phyloP scores from a whole-genome alignment of 2,888 invertebrate genomes.

The Drosophila nr. medialis region DNA sequence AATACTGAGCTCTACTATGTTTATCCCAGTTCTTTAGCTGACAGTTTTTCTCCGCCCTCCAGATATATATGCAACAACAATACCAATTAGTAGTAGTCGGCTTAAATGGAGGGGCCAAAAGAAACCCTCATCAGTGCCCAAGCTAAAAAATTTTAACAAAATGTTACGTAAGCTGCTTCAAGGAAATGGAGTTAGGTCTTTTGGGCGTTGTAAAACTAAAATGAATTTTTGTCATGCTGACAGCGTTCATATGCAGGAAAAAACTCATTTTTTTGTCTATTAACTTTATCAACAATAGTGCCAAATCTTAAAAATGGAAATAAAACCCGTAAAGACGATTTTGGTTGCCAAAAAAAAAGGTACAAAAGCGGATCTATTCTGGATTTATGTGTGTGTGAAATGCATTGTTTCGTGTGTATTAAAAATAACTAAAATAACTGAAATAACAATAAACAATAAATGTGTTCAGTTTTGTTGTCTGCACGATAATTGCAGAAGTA shows the following conservation, averaged over 20 bases:
- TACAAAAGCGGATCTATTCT: neutral
- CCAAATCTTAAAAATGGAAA: neutral
- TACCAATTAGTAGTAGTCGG: constrained; percentile 67
- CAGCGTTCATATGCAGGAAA: neutral
- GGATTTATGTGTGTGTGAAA: neutral
- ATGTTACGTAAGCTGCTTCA: constrained; percentile 61
- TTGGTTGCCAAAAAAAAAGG: neutral
- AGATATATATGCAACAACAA: constrained; percentile 46
- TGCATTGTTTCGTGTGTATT: fast-evolving
- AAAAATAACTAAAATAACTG: neutral
- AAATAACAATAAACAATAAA: neutral
- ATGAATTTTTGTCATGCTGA: constrained; percentile 15
- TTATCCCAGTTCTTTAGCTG: constrained; percentile 30
- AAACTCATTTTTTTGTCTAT: neutral
- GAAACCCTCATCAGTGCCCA: constrained; percentile 67
- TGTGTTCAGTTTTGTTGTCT: neutral
- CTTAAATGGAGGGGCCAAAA: constrained; percentile 24
- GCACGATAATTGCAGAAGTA: neutral
- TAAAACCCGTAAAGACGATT: neutral
- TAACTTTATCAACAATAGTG: neutral
- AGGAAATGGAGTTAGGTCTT: constrained; percentile 42
- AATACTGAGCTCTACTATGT: constrained; percentile 48
- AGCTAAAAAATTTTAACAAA: constrained; percentile 57
- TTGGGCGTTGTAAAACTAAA: constrained; percentile 41
- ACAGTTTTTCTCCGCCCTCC: constrained; percentile 12